A percentile compares a stretch with the other conserved stretches of the same genome.
These are phyloP conservation scores for Glareola pratincola DNA, from an alignment of 2,113 vertebrate genomes.

Conservation along the genomic window DNA sequence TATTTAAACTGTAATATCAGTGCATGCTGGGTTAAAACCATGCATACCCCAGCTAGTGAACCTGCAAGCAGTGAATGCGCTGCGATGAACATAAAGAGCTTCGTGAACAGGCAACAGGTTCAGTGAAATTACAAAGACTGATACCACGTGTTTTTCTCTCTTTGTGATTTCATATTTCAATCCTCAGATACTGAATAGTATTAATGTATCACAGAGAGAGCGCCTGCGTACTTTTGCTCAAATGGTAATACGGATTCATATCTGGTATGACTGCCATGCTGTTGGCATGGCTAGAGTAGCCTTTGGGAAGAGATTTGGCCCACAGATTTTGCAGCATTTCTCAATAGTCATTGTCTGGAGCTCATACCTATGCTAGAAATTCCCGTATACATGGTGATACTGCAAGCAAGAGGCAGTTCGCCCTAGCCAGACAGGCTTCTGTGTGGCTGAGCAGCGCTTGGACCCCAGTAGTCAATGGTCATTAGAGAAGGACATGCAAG, in stretches of 20 bases:
- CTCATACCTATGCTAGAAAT: background rate
- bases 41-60: background rate
- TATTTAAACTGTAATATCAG: background rate
- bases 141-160: background rate
- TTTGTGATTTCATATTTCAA: background rate
- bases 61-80: background rate
- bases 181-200: background rate
- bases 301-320: background rate
- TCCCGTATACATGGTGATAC: rapidly evolving
- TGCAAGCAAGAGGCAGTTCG: background rate
- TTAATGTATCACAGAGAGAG: background rate
- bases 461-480: background rate
- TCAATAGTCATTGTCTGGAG: background rate
- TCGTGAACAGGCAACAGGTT: background rate
- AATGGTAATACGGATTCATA: background rate
- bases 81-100: background rate
- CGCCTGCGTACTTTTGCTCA: background rate
- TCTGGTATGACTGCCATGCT: background rate
- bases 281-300: background rate
- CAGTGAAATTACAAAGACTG: background rate
- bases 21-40: background rate
- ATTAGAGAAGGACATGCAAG: background rate
- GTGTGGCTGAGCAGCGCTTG: background rate
- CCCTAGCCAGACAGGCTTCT: background rate
- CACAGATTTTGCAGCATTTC: background rate